Evolutionary conservation across 2,113 vertebrate species (phyloP), one percentile per base, ranked within the genome.

Genomic region (Gymnocephalus cernua): DNA sequence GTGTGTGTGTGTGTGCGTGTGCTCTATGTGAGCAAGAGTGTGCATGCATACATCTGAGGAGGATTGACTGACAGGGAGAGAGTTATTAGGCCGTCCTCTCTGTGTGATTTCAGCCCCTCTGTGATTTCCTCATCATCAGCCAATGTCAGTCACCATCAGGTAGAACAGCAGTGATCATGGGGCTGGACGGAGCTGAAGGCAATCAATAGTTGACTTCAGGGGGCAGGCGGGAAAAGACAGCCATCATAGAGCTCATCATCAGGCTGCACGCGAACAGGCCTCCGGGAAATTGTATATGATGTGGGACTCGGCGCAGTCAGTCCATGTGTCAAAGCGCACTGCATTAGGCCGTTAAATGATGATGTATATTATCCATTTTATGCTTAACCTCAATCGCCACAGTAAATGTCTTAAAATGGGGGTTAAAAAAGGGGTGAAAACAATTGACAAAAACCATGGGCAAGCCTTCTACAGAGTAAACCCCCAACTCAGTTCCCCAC

Each of bases 121-220:
- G 59, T 79, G 82, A 82, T 81, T 82, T 73, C 70, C 81, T 79
- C 79, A 53, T 87, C 84, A 79, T 67, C 69, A 66, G 70, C 86
- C 70, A 72, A 84, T 57, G 79, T 86, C 78, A 53, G 71, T 84
- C 87, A 78, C 80, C 77, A 76, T 77, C 77, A 73, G 70, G 73
- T 75, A 62, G 41, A 67, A 61, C 61, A 15, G 78, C 83, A 72
- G 79, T 38, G 75, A 86, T 88, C 79, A 25, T 53, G 5, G 61
- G 63, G 74, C 72, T 56, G 64, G 63, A 51, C 14, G 5, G 25
- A 71, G 86, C 77, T 48, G 62, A 92, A 79, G 66, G 69, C 88
- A 87, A 93, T 93, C 92, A 89, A 92, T 92, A 85, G 74, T 9
- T 77, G 85, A 70, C 88, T 78, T 75, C 50, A 32, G 58, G 47